Evolutionary conservation across 2,888 invertebrate genomes (phyloP).

Genomic region (Endotricha flammealis): DNA sequence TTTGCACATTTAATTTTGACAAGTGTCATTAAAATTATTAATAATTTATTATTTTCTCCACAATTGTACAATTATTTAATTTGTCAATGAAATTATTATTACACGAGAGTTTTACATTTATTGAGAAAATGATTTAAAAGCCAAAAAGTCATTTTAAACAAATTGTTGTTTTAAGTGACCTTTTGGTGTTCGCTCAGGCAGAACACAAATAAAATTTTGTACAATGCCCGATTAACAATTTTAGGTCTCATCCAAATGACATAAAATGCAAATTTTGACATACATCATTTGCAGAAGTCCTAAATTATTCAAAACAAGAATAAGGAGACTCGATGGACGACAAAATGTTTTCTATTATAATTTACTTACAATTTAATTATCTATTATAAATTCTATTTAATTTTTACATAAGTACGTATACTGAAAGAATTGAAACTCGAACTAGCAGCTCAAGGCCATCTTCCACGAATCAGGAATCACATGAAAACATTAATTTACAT

Average conservation of each 20-base stretch:
- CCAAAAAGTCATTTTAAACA: constrained; percentile 13
- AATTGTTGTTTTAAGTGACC: constrained; percentile 10
- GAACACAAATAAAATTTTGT: constrained; percentile 1
- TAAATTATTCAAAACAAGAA: constrained; percentile 28
- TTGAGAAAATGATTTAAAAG: background rate
- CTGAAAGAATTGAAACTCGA: constrained; percentile 74
- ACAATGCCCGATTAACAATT: constrained; percentile 6
- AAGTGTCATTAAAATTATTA: background rate
- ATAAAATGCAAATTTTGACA: constrained; percentile 24
- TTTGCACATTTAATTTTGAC: background rate
- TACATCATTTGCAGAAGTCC: constrained; percentile 54
- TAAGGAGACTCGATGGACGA: constrained; percentile 50
- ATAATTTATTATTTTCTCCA: constrained; percentile 6
- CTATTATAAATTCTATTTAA: constrained; percentile 77
- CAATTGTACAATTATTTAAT: constrained; percentile 13
- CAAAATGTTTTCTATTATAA: constrained; percentile 69
- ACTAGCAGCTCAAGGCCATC: constrained; percentile 61
- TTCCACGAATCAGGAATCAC: constrained; percentile 44
- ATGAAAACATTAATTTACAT: constrained; percentile 44
- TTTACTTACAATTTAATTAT: constrained; percentile 74
- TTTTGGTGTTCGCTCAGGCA: constrained; percentile 5
- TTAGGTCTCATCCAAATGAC: constrained; percentile 46
- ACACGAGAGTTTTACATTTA: constrained; percentile 8
- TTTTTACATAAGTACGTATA: constrained; percentile 79
- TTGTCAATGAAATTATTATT: constrained; percentile 6